phyloP scores from a whole-genome alignment of 92 coral and sea anemone genomes.

The Anthopleura xanthogrammica region DNA sequence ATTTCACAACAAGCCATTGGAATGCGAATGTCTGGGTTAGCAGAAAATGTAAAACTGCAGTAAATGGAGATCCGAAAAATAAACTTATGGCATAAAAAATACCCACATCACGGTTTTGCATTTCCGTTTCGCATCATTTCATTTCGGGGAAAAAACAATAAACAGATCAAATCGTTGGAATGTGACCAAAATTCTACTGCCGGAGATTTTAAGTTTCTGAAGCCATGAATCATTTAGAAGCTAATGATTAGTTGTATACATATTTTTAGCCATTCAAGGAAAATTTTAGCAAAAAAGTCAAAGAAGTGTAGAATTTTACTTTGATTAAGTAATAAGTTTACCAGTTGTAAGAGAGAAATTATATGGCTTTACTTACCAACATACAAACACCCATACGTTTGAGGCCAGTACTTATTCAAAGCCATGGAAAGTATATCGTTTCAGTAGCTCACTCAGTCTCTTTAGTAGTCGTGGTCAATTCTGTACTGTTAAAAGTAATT shows the following conservation, averaged over 20 bases:
- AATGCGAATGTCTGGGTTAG: too few species aligned
- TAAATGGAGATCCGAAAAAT: too few species aligned
- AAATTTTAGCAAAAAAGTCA: background rate
- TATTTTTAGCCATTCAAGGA: background rate
- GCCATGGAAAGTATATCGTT: background rate
- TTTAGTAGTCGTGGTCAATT: background rate
- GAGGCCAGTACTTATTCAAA: slow-evolving; percentile 14
- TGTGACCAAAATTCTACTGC: too few species aligned
- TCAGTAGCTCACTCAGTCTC: background rate
- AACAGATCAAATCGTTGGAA: too few species aligned
- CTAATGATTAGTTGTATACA: background rate
- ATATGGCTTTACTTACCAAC: slow-evolving; percentile 12
- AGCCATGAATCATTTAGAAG: background rate
- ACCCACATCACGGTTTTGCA: too few species aligned
- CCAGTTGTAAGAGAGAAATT: background rate
- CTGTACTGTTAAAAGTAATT: background rate
- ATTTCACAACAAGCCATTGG: too few species aligned
- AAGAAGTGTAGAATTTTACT: background rate
- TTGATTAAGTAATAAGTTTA: background rate
- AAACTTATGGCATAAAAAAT: too few species aligned
- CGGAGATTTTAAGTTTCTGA: background rate
- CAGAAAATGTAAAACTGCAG: too few species aligned
- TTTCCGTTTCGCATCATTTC: too few species aligned
- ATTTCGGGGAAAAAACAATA: too few species aligned
- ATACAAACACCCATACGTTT: slow-evolving; percentile 22